Base-by-base conservation (phyloP, 2,888 invertebrate genomes). In the Bibio marci region DNA sequence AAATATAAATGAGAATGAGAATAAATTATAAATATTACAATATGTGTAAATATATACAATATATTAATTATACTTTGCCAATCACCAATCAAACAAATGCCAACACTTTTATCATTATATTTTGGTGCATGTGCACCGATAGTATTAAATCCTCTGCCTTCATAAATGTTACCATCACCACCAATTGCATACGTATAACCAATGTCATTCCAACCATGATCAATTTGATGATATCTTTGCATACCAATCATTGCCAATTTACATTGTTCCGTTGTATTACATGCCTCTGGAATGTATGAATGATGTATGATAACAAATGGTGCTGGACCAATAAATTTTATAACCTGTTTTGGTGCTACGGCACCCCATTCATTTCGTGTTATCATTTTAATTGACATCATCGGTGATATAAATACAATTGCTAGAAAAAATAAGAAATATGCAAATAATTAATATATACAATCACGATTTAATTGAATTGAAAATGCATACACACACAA, bases 241-340 rank as follows among this genome's bases (percentile, higher is more conserved):
- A 80, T 80, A 28, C 61, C 59, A 37, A 66, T 60, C 77, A 80
- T 76, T 14, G 70, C 67, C 2, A 46, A 48, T 35, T 56, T 58
- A 50, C 80, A 80, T 4, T 65, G 58, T 2, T 57, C 53, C 0
- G 59, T 56, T 0, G 62, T 66, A 46, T 60, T 58, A 54, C 80
- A 80, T 8, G 72, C 74, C 1, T 54, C 62, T 0, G 78, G 76
- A 33, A 65, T 58, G 54, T 73, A 75, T 0, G 76, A 76, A 58
- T 80, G 80, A 54, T 80, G 80, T 46, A 80, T 73, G 44, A 80
- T 70, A 32, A 79, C 77, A 53, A 67, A 75, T 0, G 73, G 71
- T 2, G 73, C 73, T 2, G 78, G 76, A 8, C 65, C 67, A 25
- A 49, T 40, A 49, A 78, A 66, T 1, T 62, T 57, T 36, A 59